A percentile compares a stretch with the other conserved stretches of the same genome.
phyloP scores from a whole-genome alignment of 1,140 invertebrate genomes.

The Pteromalus puparum region DNA sequence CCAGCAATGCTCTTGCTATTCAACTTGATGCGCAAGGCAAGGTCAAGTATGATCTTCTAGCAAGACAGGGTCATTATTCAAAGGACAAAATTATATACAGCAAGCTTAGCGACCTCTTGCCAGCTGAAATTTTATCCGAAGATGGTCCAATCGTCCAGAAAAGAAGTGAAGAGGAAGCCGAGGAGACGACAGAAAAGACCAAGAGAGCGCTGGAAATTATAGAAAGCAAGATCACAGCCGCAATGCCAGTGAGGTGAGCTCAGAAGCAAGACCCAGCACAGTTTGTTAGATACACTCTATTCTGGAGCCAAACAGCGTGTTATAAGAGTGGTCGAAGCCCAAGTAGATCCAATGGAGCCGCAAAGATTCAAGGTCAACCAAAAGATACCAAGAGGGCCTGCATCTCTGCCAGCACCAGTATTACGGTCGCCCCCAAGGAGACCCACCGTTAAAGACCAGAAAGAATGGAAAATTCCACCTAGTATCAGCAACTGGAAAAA shows the following conservation, averaged over 20 bases:
- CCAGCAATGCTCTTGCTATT: constrained; percentile 93
- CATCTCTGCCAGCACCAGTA: constrained; percentile 97
- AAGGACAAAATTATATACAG: constrained; percentile 99
- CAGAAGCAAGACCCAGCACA: constrained; percentile 94
- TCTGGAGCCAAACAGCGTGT: constrained; percentile 98
- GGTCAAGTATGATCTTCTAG: constrained; percentile 98
- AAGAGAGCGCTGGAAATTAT: constrained; percentile 91
- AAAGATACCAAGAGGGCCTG: constrained; percentile 97
- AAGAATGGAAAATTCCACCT: constrained; percentile 99
- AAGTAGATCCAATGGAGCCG: constrained; percentile 97
- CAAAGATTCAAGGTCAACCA: constrained; percentile 97
- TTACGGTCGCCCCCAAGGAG: constrained; percentile 98
- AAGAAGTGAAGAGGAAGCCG: constrained; percentile 89
- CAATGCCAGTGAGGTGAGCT: constrained; percentile 93
- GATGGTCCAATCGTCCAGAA: constrained; percentile 92
- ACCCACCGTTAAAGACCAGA: constrained; percentile 98
- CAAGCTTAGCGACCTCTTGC: constrained; percentile 94
- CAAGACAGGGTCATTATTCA: constrained; percentile 93
- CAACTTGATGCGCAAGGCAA: constrained; percentile 95
- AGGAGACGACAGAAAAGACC: constrained; percentile 91
- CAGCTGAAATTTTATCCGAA: constrained; percentile 93
- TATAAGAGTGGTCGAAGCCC: constrained; percentile 96
- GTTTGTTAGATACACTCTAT: constrained; percentile 98
- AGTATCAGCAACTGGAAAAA: constrained; percentile 99
- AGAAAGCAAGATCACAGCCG: constrained; percentile 92